Base-by-base conservation (phyloP, 1,140 invertebrate genomes). In the Drosophila aff. region DNA sequence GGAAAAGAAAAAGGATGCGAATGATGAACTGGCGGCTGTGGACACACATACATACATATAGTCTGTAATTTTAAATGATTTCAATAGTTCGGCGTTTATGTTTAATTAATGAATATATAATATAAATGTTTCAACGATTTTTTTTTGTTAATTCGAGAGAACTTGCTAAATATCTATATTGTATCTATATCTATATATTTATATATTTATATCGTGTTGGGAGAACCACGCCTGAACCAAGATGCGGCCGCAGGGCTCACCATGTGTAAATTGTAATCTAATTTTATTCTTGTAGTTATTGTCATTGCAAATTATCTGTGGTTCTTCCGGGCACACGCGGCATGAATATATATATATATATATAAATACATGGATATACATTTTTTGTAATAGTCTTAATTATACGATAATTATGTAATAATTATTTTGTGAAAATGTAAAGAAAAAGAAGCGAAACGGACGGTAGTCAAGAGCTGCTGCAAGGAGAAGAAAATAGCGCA, bases 401-500 rank as follows among this genome's bases (percentile, higher is more conserved):
- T 73, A 77, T 76, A 69, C 76, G 43, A 80, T 82, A 86, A 82
- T 86, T 84, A 84, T 81, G 47, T 66, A 85, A 82, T 87, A 83
- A 87, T 86, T 87, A 87, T 89, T 75, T 87, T 87, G 83, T 89
- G 80, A 87, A 87, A 64, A 62, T 82, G 82, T 85, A 82, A 86
- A 80, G 62, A 84, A 55, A 41, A n/a, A 26, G 7, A 65, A 36
- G 26, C 13, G 55, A 21, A 40, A 21, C 10, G 23, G 13, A 18
- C 31, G 11, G 3, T 4, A 31, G 31, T 31, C 31, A n/a, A 23
- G 49, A 33, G 16, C 15, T 62, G 16, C 15, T 62, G 38, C 49
- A 38, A 23, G 5, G 15, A 26, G 36, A 38, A 13, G 6, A 16
- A 68, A 57, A 77, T 68, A 77, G 75, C 74, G 75, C 75, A 77